Conservation (phyloP, 2,113 vertebrate species). For the Perca schrenkii region DNA sequence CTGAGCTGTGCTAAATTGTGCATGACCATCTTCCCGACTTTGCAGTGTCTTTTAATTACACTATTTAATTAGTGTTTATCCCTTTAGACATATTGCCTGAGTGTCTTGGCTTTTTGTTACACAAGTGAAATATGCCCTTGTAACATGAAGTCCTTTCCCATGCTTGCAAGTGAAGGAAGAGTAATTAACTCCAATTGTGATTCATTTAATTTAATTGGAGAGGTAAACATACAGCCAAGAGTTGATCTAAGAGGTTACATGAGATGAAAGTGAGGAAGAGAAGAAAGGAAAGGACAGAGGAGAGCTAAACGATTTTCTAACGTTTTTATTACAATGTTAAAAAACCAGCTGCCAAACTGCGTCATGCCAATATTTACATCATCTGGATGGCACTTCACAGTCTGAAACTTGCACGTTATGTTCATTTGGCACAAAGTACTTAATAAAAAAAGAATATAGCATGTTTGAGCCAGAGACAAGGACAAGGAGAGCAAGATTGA, state of each 20-base stretch:
- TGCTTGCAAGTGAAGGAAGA: slow-evolving; percentile 62
- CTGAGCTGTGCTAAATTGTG: slow-evolving; percentile 70
- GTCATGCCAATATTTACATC: no score
- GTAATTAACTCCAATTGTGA: slow-evolving; percentile 70
- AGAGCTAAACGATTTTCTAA: no score
- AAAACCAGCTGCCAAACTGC: no score
- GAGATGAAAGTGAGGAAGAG: slow-evolving; percentile 21
- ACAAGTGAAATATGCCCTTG: slow-evolving; percentile 70
- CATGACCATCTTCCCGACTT: slow-evolving; percentile 67
- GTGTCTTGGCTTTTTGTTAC: slow-evolving; percentile 66
- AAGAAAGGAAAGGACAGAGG: not conserved
- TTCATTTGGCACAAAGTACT: no score
- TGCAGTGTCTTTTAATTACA: slow-evolving; percentile 76
- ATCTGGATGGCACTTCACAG: no score
- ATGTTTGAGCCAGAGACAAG: not conserved
- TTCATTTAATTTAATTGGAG: slow-evolving; percentile 70
- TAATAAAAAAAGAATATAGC: not conserved
- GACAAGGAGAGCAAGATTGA: not conserved
- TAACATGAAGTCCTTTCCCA: slow-evolving; percentile 65
- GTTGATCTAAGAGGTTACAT: slow-evolving; percentile 34
- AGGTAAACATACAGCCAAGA: slow-evolving; percentile 64
- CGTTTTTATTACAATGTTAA: no score
- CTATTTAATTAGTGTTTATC: slow-evolving; percentile 78
- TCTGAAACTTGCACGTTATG: no score
- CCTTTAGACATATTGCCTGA: slow-evolving; percentile 69